Evolutionary conservation across 2,888 invertebrate genomes (phyloP).

Genomic region (Leucoma salicis): DNA sequence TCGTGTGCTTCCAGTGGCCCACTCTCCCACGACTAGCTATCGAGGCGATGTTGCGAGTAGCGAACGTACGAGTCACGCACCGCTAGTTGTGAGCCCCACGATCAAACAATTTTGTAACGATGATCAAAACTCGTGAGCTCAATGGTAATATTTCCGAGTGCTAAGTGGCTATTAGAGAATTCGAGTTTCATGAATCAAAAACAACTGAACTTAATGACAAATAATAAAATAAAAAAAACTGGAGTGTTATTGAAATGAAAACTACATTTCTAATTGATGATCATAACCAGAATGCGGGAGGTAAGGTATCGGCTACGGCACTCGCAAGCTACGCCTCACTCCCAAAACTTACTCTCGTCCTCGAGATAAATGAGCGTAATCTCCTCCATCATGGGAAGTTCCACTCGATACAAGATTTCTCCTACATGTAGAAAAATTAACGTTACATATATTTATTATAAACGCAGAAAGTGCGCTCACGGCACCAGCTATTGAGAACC

Average conservation of each 20-base stretch:
- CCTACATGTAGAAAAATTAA: conserved; percentile 84
- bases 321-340: conserved; percentile 86
- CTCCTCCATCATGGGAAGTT: conserved; percentile 96
- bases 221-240: conserved; percentile 72
- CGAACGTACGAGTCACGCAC: neutral
- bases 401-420: conserved; percentile 96
- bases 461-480: conserved; percentile 41
- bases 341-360: conserved; percentile 89
- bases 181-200: conserved; percentile 74
- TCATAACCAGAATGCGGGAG: conserved; percentile 84
- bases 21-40: conserved; percentile 22
- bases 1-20: conserved; percentile 78
- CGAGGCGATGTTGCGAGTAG: conserved; percentile 13
- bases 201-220: conserved; percentile 64
- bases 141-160: conserved; percentile 67
- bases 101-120: conserved; percentile 44
- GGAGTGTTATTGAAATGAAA: conserved; percentile 81
- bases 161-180: conserved; percentile 71
- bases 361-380: conserved; percentile 96
- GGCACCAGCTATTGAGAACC: conserved; percentile 32
- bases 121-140: conserved; percentile 64
- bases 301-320: conserved; percentile 83
- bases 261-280: conserved; percentile 83
- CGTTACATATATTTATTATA: conserved; percentile 74
- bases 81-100: conserved; percentile 23